Base-by-base conservation (phyloP, 2,888 invertebrate species). In the Seira ritae region DNA sequence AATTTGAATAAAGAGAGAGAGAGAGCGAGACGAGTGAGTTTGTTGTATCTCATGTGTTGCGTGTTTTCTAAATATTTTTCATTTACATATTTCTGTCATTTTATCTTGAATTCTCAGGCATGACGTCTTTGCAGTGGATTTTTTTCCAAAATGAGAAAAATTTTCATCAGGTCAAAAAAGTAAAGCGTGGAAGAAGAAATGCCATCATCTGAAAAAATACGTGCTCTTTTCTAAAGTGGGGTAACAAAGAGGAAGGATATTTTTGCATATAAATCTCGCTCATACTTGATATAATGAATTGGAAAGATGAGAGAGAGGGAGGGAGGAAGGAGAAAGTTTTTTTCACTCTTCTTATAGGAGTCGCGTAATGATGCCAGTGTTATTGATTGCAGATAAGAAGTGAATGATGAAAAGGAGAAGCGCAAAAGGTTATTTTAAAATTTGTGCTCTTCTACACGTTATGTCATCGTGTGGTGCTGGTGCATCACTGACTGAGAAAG, bases 11-110 rank as follows among this genome's bases (percentile, higher is more conserved):
- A 8, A 31, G 31, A 31, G 8, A 31, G 31, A 31, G 31, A 31
- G 8, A 31, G 31, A 31, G 31, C 8, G 31, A 31, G 31, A 2
- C 31, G 31, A 31, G 31, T n/a, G n/a, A 31, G 31, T 31, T 31
- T 31, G 31, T n/a, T 65, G 24, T 20, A 10, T 46, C 71, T 78
- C 78, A 78, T 78, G 78, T 78, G 78, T 78, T 78, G 78, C 78
- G 71, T 78, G 50, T 78, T 72, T 66, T 71, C 50, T 78, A 72
- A 72, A 71, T 66, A 78, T 78, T 78, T 31, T 76, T 78, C 71
- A 78, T 78, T 78, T 78, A 22, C 78, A 78, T 78, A 66, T 78
- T 78, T 67, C 71, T 78, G 71, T 78, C 78, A 78, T 78, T 78
- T 78, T 72, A 71, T 78, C 42, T 55, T 23, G 65, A 78, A 20